Evolutionary conservation across 2,797 vertebrate genomes (phyloP), one percentile per base, ranked within the genome.

Genomic region (Phoxinus dragarum): DNA sequence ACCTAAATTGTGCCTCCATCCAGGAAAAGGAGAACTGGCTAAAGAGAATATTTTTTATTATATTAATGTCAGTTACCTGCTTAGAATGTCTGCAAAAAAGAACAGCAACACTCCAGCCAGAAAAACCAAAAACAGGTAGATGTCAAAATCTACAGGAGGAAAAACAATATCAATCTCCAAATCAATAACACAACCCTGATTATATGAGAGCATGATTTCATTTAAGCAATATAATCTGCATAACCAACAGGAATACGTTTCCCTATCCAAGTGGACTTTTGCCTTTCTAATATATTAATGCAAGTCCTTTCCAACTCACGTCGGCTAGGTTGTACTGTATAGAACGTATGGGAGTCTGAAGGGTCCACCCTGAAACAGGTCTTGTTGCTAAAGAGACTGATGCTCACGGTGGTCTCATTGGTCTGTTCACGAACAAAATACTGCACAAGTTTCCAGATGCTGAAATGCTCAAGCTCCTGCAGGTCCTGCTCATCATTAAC

Each of bases 291-390:
- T 27, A 78, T 1, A 42, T 61, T 16, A 16, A 6, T 7, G 27
- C 27, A 31, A 64, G 27, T 10, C 34, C 5, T 54, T 34, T 40
- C 6, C 44, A 86, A 93, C 97, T 90, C 93, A 99, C 98, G 96
- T 49, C 96, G 94, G 66, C 91, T 84, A 21, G 96, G 82, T 49
- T 91, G 38, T 1, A 99, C 84, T 0, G 85, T 94, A 92, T 97
- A 99, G 0, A 0, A 1, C 19, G 95, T 93, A 17, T 2, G 4
- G 0, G 75, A 5, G 59, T 95, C 95, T 52, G 91, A 84, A 52
- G 96, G 95, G n/a, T 97, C 95, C 0, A 99, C 94, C 87, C 95
- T 96, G 89, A 99, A 96, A 92, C 98, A 99, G 5, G 95, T 97
- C 93, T 97, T 96, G 81, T 93, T 93, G 92, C 93, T 96, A 91